Conservation (phyloP, 1,140 invertebrate genomes). For the Euwallacea similis region DNA sequence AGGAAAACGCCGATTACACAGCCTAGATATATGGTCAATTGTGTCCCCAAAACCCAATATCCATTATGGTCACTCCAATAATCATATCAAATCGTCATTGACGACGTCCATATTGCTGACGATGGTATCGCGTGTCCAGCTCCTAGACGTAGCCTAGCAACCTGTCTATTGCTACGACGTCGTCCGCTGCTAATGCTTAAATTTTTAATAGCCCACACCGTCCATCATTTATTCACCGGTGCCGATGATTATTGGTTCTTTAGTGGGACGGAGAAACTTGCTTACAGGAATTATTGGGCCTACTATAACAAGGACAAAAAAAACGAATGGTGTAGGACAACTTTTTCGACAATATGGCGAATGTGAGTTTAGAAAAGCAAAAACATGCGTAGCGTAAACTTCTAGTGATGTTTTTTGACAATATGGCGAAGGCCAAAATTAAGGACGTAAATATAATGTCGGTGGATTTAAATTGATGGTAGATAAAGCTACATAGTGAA, state of each 20-base stretch:
- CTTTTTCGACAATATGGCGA: too few species aligned
- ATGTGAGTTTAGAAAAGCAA: too few species aligned
- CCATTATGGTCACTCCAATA: conserved; percentile 19
- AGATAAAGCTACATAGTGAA: too few species aligned
- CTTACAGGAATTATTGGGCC: conserved; percentile 26
- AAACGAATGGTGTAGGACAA: not conserved
- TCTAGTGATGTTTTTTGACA: too few species aligned
- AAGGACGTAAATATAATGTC: too few species aligned
- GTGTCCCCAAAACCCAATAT: conserved; percentile 3
- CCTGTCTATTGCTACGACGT: conserved; percentile 47
- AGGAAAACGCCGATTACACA: too few species aligned
- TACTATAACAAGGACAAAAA: conserved; percentile 6
- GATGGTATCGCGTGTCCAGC: conserved; percentile 47
- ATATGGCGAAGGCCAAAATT: too few species aligned
- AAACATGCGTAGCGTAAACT: too few species aligned
- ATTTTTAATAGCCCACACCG: conserved; percentile 46
- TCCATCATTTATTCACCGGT: conserved; percentile 47
- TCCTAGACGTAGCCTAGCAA: conserved; percentile 42
- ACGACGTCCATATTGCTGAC: conserved; percentile 42
- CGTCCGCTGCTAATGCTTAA: conserved; percentile 35
- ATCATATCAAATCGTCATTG: conserved; percentile 28
- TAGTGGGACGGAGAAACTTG: conserved; percentile 9
- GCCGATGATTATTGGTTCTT: conserved; percentile 47
- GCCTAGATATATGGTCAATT: too few species aligned
- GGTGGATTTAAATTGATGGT: too few species aligned